Evolutionary conservation across 2,797 vertebrate genomes (phyloP).

Genomic region (Chelonia mydas): DNA sequence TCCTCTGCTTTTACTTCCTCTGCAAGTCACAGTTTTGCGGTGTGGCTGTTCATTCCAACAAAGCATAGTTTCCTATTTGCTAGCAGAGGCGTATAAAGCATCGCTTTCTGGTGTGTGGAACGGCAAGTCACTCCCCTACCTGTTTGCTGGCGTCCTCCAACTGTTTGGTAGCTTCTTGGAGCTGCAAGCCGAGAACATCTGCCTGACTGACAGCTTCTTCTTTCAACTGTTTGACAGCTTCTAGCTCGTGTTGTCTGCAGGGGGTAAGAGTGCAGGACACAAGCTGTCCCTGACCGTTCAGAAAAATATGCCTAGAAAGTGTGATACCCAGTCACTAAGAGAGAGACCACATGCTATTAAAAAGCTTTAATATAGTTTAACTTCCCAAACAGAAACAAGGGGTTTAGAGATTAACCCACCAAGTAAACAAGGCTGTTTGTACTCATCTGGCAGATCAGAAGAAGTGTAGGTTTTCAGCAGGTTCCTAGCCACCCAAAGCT

Average conservation of each 20-base stretch:
- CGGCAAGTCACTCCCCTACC: constrained; percentile 38
- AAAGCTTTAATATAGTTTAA: neutral
- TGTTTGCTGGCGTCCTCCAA: constrained; percentile 23
- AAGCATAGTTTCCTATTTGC: neutral
- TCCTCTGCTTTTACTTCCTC: constrained; percentile 78
- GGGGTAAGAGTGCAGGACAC: constrained; percentile 62
- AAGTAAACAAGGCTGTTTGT: accelerated
- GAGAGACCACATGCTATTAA: accelerated
- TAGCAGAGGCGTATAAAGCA: accelerated
- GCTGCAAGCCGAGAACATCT: constrained; percentile 44
- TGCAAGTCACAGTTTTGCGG: constrained; percentile 59
- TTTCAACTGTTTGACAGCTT: constrained; percentile 84
- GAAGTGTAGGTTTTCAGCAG: neutral
- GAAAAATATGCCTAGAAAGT: neutral
- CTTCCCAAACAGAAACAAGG: neutral
- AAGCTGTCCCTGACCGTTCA: constrained; percentile 43
- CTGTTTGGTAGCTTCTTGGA: constrained; percentile 34
- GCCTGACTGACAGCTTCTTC: constrained; percentile 82
- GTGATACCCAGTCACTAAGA: neutral
- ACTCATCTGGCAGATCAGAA: neutral
- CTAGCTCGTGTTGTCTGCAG: constrained; percentile 86
- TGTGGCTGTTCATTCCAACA: neutral
- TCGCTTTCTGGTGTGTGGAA: accelerated
- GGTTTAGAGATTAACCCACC: neutral
- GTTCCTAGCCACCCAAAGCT: neutral